Percentiles rank a stretch among this genome's conserved stretches.
Evolutionary conservation across 2,113 vertebrate genomes (phyloP).

Genomic region (Megaceryle maxima): DNA sequence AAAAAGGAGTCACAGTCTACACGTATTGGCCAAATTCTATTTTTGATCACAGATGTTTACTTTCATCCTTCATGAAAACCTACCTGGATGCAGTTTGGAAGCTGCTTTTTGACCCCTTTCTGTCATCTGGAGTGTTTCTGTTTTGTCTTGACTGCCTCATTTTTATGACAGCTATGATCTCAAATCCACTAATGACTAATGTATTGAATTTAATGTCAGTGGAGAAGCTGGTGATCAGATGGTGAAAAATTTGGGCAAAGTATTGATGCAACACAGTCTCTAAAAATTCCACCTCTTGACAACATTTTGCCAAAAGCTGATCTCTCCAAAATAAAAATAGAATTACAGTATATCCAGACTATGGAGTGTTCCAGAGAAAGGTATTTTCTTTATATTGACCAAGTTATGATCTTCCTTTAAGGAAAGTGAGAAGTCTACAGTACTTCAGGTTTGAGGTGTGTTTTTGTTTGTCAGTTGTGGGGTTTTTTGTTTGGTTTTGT

Average conservation of each 20-base stretch:
- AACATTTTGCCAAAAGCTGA: background rate
- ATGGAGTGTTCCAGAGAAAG: background rate
- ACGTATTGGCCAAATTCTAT: background rate
- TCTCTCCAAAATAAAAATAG: background rate
- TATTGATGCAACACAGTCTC: background rate
- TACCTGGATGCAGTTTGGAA: background rate
- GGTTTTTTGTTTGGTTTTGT: no score
- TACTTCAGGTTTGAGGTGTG: background rate
- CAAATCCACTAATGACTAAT: background rate
- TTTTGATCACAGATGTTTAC: background rate
- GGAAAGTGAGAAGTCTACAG: background rate
- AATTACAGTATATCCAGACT: background rate
- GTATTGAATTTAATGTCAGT: background rate
- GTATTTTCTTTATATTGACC: background rate
- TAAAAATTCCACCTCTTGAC: background rate
- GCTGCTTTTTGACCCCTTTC: background rate
- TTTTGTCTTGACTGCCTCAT: background rate
- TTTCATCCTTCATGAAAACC: background rate
- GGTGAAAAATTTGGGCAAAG: background rate
- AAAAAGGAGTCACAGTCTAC: background rate
- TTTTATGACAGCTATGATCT: background rate
- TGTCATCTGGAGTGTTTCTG: background rate
- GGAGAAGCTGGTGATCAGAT: background rate
- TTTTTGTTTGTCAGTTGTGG: background rate
- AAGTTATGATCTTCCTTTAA: background rate